Base-by-base conservation (phyloP, 2,113 vertebrate genomes). In the Semicossyphus pulcher region DNA sequence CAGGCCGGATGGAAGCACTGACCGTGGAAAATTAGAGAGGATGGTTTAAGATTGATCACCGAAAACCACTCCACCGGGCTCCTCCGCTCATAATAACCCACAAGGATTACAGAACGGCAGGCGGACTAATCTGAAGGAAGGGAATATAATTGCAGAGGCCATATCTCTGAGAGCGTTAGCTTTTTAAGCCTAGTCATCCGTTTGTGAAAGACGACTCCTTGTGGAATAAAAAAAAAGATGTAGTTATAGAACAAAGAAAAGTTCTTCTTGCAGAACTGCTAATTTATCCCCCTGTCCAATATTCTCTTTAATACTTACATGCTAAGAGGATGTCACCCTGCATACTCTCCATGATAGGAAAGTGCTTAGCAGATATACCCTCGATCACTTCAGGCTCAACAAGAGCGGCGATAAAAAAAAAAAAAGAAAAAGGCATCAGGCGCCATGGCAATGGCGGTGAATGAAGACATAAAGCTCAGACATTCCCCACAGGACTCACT, bases 11-110 rank as follows among this genome's bases (percentile, higher is more conserved):
- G 80, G 86, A 90, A 69, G 86, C 86, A 61, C 68, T 92, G 91
- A 93, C 91, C 89, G 81, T 90, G 80, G 76, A 87, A 90, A 91
- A 93, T 93, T 89, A 89, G 88, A 90, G 87, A 87, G 84, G 80
- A 90, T 86, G 87, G 89, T 92, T 83, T 78, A 91, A 93, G 90
- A 93, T 90, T 92, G 91, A 93, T 93, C 87, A 89, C 82, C 28
- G 65, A 89, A 84, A 91, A 86, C 70, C 87, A 72, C 78, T 83
- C 70, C 78, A 78, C 57, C 28, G 14, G 64, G 60, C 72, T 79
- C 65, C 76, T 81, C 59, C 12, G 31, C 59, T 89, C 65, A 73
- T 86, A 83, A 89, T 89, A 86, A 78, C 75, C 76, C 62, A 61
- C 76, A 78, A 85, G 88, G 81, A 88, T 90, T 87, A 91, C 28